Conservation (phyloP, 2,888 invertebrate species). For the Teinopalpus imperialis region DNA sequence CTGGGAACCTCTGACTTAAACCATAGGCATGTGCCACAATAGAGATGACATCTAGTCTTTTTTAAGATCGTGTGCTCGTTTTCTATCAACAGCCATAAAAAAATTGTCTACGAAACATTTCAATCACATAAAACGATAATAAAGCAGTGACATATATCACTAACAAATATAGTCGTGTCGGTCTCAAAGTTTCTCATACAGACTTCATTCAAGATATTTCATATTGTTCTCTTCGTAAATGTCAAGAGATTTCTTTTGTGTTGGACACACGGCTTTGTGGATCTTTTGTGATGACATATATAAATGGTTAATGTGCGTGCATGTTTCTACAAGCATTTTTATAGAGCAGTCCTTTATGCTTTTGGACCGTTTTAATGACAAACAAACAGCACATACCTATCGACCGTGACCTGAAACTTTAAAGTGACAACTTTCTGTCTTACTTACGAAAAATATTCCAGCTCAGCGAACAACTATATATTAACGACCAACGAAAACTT, state of each 20-base stretch:
- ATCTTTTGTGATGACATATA: slow-evolving; percentile 16
- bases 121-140: too few species aligned
- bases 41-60: too few species aligned
- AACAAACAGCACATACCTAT: slow-evolving; percentile 15
- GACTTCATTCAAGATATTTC: slow-evolving; percentile 1
- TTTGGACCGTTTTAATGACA: slow-evolving; percentile 20
- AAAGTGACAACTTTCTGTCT: slow-evolving; percentile 2
- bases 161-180: too few species aligned
- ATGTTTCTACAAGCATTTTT: slow-evolving; percentile 7
- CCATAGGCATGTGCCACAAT: too few species aligned
- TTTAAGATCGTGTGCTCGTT: too few species aligned
- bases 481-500: too few species aligned
- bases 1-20: too few species aligned
- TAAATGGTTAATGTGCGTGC: slow-evolving; percentile 16
- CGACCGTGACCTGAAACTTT: slow-evolving; percentile 19
- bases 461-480: too few species aligned
- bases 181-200: neutral
- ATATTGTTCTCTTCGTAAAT: slow-evolving; percentile 12
- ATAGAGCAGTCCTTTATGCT: slow-evolving; percentile 4
- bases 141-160: too few species aligned
- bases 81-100: too few species aligned
- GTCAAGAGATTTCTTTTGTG: slow-evolving; percentile 19
- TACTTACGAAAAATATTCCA: slow-evolving; percentile 2
- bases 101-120: too few species aligned
- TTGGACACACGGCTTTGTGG: slow-evolving; percentile 8